Conservation (phyloP, 2,888 invertebrate species). For the Hirudinaria manillensis region DNA sequence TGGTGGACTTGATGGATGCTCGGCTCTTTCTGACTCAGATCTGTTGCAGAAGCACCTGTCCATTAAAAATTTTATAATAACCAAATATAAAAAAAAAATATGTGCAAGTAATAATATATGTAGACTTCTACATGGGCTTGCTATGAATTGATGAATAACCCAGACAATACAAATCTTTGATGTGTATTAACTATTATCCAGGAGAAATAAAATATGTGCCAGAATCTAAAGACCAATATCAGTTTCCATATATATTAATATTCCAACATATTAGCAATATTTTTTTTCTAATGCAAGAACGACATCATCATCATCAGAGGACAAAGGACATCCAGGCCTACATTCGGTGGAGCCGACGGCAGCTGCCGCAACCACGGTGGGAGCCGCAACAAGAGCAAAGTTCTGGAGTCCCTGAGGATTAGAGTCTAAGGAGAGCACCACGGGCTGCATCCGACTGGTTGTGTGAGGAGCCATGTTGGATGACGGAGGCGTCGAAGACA, state of each 20-base stretch:
- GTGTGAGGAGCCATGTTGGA: background rate
- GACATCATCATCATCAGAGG: too few relatives aligned
- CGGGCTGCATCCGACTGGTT: slow-evolving; percentile 2
- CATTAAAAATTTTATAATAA: background rate
- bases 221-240: too few relatives aligned
- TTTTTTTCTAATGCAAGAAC: too few relatives aligned
- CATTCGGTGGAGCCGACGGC: background rate
- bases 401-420: slow-evolving; percentile 5
- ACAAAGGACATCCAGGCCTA: background rate
- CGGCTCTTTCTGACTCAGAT: slow-evolving; percentile 4
- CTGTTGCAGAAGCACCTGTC: background rate
- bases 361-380: background rate
- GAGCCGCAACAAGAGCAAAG: background rate
- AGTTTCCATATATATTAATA: too few relatives aligned
- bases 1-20: slow-evolving; percentile 10
- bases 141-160: too few relatives aligned
- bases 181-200: too few relatives aligned
- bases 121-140: too few relatives aligned
- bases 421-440: background rate
- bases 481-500: background rate
- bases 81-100: too few relatives aligned
- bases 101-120: background rate
- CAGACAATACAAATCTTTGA: too few relatives aligned
- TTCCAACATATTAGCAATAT: too few relatives aligned
- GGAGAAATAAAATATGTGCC: too few relatives aligned